Conservation (phyloP, 1,140 invertebrate species). For the Gonioctena quinquepunctata region DNA sequence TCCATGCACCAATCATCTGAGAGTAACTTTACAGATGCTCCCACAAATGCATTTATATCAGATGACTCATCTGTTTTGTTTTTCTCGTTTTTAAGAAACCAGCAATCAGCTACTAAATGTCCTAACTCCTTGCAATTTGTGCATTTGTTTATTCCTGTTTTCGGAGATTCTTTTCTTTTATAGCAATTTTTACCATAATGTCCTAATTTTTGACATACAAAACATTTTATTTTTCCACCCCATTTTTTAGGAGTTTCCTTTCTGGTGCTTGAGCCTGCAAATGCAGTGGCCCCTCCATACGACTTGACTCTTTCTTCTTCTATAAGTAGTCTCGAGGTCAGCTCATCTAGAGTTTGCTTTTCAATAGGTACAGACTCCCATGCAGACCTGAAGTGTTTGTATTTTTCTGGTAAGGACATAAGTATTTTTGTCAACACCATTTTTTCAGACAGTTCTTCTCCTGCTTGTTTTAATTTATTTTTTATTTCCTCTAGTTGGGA, state of each 20-base stretch:
- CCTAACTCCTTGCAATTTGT: neutral
- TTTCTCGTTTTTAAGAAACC: neutral
- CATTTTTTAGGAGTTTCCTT: too few relatives aligned
- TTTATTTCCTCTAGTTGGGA: slow-evolving; percentile 45
- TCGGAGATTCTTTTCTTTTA: neutral
- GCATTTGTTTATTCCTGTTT: neutral
- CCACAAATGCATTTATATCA: neutral
- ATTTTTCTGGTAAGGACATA: slow-evolving; percentile 42
- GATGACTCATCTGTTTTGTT: too few relatives aligned
- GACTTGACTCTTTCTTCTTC: slow-evolving; percentile 35
- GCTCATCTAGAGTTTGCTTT: slow-evolving; percentile 42
- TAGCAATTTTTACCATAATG: slow-evolving; percentile 4
- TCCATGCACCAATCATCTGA: neutral
- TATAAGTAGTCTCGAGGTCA: slow-evolving; percentile 40
- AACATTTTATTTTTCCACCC: neutral
- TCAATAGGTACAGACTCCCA: slow-evolving; percentile 46
- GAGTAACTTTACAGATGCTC: neutral
- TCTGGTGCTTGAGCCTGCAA: too few relatives aligned
- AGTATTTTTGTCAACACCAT: slow-evolving; percentile 51
- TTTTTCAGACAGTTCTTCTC: slow-evolving; percentile 40
- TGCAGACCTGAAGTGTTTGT: slow-evolving; percentile 49
- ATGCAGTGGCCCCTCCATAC: neutral
- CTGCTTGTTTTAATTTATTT: slow-evolving; percentile 38
- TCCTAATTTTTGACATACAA: neutral
- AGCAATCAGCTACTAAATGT: neutral